Percentiles rank a stretch among this genome's conserved stretches.
Evolutionary conservation across 1,140 invertebrate genomes (phyloP).

Genomic region (Apis florea): DNA sequence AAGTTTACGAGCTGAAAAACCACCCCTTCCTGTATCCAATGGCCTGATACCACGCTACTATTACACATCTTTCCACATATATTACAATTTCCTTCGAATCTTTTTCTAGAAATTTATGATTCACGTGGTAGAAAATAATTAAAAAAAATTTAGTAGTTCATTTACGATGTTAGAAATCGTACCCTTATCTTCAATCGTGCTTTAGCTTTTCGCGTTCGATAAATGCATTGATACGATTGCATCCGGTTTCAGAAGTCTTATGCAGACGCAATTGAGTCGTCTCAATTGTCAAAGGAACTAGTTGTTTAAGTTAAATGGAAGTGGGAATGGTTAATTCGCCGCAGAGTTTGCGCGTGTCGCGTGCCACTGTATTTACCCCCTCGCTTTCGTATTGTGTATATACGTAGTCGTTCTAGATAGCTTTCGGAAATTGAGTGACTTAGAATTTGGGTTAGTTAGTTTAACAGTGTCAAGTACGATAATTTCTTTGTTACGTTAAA

Average conservation of each 20-base stretch:
- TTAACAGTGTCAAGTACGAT: too few species aligned
- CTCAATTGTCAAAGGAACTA: constrained; percentile 15
- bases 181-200: too few species aligned
- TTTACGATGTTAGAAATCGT: too few species aligned
- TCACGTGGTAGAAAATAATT: too few species aligned
- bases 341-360: not conserved
- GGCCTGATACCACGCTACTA: not conserved
- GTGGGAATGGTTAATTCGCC: constrained; percentile 13
- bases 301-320: constrained; percentile 26
- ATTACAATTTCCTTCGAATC: too few species aligned
- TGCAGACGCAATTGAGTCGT: not conserved
- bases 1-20: constrained; percentile 75
- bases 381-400: not conserved
- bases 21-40: constrained; percentile 23
- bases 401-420: not conserved
- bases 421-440: not conserved
- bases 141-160: too few species aligned
- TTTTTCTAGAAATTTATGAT: too few species aligned
- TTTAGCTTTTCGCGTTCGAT: constrained; percentile 11
- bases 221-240: not conserved
- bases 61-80: not conserved
- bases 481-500: too few species aligned
- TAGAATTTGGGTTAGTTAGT: not conserved
- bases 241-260: not conserved
- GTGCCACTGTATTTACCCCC: not conserved